Evolutionary conservation across 2,113 vertebrate species (phyloP).

Genomic region (cattle (Bos taurus)): ARS-UCD2.0 NC_037338.1:37675501-37676000

Average conservation of each 20-base stretch:
- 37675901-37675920: background rate
- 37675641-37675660: background rate
- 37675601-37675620: background rate
- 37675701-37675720: background rate
- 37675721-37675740: background rate
- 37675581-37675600: background rate
- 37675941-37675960: background rate
- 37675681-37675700: background rate
- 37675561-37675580: background rate
- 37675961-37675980: background rate
- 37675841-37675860: background rate
- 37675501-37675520: background rate
- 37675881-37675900: background rate
- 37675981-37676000: background rate
- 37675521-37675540: background rate
- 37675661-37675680: background rate
- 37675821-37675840: background rate
- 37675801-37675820: background rate
- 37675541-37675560: background rate
- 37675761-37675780: background rate
- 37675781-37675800: background rate
- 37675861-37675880: fast-evolving
- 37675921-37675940: background rate
- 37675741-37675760: background rate
- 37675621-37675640: background rate